Conservation (phyloP, 2,888 invertebrate genomes). For the Cheilosia urbana region DNA sequence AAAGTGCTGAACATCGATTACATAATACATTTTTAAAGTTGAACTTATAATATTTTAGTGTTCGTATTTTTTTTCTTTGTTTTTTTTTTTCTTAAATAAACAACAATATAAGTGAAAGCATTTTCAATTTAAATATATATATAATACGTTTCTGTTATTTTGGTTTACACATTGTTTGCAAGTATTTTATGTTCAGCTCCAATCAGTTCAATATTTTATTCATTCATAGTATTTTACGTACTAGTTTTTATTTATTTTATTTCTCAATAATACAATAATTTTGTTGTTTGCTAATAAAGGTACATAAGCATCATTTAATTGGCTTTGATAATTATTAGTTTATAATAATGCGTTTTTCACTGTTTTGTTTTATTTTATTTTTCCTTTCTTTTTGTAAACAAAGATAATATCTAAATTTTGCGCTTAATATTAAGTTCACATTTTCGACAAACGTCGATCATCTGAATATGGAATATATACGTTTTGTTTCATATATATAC, state of each 20-base stretch:
- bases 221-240: conserved; percentile 56
- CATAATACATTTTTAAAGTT: neutral
- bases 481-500: conserved; percentile 32
- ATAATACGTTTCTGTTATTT: conserved; percentile 46
- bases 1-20: conserved; percentile 70
- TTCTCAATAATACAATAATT: conserved; percentile 64
- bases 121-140: conserved; percentile 42
- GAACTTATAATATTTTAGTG: neutral
- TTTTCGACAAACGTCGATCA: conserved; percentile 34
- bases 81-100: conserved; percentile 43
- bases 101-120: conserved; percentile 73
- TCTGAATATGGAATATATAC: conserved; percentile 61
- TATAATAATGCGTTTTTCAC: conserved; percentile 50
- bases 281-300: conserved; percentile 76
- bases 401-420: conserved; percentile 68
- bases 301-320: conserved; percentile 76
- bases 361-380: conserved; percentile 16
- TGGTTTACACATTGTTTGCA: conserved; percentile 57
- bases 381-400: conserved; percentile 58
- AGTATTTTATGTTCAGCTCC: conserved; percentile 55
- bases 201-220: conserved; percentile 66
- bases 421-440: conserved; percentile 60
- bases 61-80: conserved; percentile 9
- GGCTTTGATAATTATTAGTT: conserved; percentile 74
- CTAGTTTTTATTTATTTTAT: conserved; percentile 21